Percentiles rank a stretch among this genome's conserved stretches.
Conservation (phyloP, 2,888 invertebrate genomes). For the Drosophila neotestacea region DNA sequence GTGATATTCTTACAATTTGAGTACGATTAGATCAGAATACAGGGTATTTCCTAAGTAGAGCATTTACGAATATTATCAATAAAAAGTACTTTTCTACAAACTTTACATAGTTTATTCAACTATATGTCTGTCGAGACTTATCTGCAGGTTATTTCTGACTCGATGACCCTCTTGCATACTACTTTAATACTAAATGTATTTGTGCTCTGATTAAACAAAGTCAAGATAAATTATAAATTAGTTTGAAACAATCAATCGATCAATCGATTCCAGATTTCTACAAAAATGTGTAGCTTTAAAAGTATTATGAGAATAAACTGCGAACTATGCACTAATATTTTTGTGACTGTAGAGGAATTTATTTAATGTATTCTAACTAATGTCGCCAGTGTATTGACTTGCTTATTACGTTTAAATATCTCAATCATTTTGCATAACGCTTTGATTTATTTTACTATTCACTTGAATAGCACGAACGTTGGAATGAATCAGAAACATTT, state of each 20-base stretch:
- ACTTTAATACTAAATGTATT: background rate
- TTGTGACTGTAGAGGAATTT: slow-evolving; percentile 16
- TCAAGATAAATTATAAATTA: slow-evolving; percentile 3
- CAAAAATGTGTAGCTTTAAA: too few species aligned
- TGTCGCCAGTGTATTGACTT: slow-evolving; percentile 33
- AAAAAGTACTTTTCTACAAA: background rate
- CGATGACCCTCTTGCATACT: background rate
- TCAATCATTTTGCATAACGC: slow-evolving; percentile 42
- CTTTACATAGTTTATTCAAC: too few species aligned
- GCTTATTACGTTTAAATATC: slow-evolving; percentile 25
- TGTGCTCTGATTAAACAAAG: background rate
- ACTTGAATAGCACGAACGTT: slow-evolving; percentile 33
- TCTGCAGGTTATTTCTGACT: background rate
- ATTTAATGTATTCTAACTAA: slow-evolving; percentile 43
- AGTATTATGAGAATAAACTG: too few species aligned
- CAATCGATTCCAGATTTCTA: too few species aligned
- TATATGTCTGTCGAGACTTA: too few species aligned
- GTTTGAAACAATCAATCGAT: slow-evolving; percentile 19
- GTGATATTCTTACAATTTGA: too few species aligned
- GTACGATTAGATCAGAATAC: too few species aligned
- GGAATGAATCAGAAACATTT: slow-evolving; percentile 42
- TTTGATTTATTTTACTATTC: slow-evolving; percentile 42
- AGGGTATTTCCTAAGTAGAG: too few species aligned
- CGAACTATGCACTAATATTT: too few species aligned
- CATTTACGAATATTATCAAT: background rate